phyloP scores from a whole-genome alignment of 2,888 invertebrate genomes.

The Spodoptera littoralis region DNA sequence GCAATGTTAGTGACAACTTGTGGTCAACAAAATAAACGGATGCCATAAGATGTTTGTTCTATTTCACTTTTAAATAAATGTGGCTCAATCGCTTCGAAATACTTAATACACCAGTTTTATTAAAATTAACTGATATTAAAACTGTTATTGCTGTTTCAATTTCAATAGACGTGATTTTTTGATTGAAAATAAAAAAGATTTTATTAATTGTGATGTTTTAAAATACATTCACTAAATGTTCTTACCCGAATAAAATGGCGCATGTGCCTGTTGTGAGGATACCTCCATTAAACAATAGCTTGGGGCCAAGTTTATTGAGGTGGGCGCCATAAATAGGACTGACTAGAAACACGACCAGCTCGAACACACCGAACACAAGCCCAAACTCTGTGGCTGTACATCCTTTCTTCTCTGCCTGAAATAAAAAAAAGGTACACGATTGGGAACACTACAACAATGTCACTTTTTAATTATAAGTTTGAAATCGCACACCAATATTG shows the following conservation, averaged over 20 bases:
- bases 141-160: too few relatives aligned
- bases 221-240: too few relatives aligned
- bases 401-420: constrained; percentile 94
- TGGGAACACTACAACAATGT: too few relatives aligned
- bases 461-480: too few relatives aligned
- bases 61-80: too few relatives aligned
- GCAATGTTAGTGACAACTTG: background rate
- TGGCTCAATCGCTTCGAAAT: too few relatives aligned
- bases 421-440: background rate
- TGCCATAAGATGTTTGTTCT: constrained; percentile 1
- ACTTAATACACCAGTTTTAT: too few relatives aligned
- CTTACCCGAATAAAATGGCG: constrained; percentile 94
- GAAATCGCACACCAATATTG: too few relatives aligned
- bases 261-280: constrained; percentile 95
- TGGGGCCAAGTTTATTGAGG: constrained; percentile 93
- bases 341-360: constrained; percentile 94
- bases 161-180: too few relatives aligned
- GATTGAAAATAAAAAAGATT: too few relatives aligned
- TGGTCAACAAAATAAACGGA: background rate
- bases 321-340: constrained; percentile 95
- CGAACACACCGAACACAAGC: constrained; percentile 95
- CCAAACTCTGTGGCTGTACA: constrained; percentile 95
- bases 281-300: constrained; percentile 94
- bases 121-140: too few relatives aligned
- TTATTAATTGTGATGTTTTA: too few relatives aligned